phyloP scores from a whole-genome alignment of 2,113 vertebrate species.

The Leptobrachium ailaonicum region DNA sequence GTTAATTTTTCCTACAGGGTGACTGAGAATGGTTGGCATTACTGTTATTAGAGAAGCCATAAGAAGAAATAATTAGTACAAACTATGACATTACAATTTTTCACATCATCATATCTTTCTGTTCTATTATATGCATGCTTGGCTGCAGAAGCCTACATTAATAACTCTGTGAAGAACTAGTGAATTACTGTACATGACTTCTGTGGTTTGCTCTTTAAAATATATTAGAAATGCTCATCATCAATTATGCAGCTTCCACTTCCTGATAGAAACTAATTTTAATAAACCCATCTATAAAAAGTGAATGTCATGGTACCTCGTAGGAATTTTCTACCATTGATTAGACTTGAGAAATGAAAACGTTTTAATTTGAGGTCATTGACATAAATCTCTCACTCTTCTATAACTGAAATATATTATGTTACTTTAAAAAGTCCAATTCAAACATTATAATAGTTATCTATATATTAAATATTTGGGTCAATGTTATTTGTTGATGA shows the following conservation, averaged over 20 bases:
- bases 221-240: conserved; percentile 27
- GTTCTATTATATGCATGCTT: conserved; percentile 14
- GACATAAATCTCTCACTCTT: too few relatives aligned
- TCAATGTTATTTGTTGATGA: too few relatives aligned
- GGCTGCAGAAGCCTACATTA: conserved; percentile 34
- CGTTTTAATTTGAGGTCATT: too few relatives aligned
- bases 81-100: conserved; percentile 4
- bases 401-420: too few relatives aligned
- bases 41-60: background rate
- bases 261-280: conserved; percentile 29
- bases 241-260: conserved; percentile 45
- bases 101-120: background rate
- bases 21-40: background rate
- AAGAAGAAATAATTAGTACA: conserved; percentile 3
- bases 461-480: too few relatives aligned
- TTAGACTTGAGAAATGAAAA: conserved; percentile 30
- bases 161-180: conserved; percentile 18
- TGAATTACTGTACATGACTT: conserved; percentile 30
- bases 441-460: too few relatives aligned
- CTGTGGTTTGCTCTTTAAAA: conserved; percentile 27
- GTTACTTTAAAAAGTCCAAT: too few relatives aligned
- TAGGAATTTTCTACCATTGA: conserved; percentile 28
- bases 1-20: background rate
- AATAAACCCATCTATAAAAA: conserved; percentile 26
- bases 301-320: conserved; percentile 23